Percentiles rank a stretch among this genome's conserved stretches.
phyloP scores from a whole-genome alignment of 92 coral and sea anemone genomes.

The Isaurus tuberculatus region DNA sequence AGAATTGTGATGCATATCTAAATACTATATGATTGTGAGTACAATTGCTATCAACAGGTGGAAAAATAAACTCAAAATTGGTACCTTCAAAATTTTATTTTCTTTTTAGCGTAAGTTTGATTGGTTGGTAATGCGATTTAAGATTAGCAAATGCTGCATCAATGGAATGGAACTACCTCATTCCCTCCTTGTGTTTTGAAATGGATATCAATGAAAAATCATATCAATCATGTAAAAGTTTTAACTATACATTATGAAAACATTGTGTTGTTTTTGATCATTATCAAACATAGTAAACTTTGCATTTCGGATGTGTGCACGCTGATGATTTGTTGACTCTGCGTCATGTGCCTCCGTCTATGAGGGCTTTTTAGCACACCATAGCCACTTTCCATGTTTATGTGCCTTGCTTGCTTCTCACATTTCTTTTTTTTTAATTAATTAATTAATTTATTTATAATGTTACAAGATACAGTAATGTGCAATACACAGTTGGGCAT shows the following conservation, averaged over 20 bases:
- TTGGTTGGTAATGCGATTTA: no score
- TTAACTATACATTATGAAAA: background rate
- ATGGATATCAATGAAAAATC: no score
- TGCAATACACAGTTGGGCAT: no score
- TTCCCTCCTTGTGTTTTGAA: no score
- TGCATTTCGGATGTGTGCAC: slow-evolving; percentile 52
- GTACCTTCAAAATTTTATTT: no score
- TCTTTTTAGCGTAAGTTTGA: no score
- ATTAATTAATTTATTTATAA: no score
- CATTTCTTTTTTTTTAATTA: slow-evolving; percentile 34
- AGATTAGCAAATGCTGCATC: no score
- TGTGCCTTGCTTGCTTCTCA: slow-evolving; percentile 26
- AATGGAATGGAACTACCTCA: no score
- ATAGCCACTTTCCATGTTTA: slow-evolving; percentile 20
- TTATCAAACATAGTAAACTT: slow-evolving; percentile 53
- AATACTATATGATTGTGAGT: background rate
- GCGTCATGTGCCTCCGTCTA: slow-evolving; percentile 47
- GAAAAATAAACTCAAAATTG: background rate
- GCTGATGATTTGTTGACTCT: no score
- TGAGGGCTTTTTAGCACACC: slow-evolving; percentile 38
- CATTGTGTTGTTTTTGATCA: slow-evolving; percentile 31
- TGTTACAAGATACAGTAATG: no score
- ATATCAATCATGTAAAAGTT: no score
- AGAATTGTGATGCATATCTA: background rate
- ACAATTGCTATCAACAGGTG: slow-evolving; percentile 2